Evolutionary conservation across 2,888 invertebrate genomes (phyloP).

Genomic region (Agrotis puta): DNA sequence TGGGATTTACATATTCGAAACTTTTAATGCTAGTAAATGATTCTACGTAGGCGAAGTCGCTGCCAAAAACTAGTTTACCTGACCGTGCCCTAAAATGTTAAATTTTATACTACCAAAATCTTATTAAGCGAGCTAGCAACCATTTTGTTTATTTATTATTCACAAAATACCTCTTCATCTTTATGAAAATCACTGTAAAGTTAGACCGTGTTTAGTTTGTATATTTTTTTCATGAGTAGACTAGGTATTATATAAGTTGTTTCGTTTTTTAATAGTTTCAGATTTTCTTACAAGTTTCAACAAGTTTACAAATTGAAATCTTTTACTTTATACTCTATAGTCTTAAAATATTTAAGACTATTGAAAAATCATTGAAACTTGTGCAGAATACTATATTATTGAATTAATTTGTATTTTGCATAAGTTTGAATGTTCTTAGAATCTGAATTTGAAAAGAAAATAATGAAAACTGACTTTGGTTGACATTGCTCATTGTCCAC

Average conservation of each 20-base stretch:
- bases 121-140: neutral
- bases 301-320: conserved; percentile 19
- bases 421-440: conserved; percentile 22
- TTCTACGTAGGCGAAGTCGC: no score
- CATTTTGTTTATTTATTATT: neutral
- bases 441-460: conserved; percentile 8
- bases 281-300: conserved; percentile 4
- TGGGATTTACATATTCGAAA: no score
- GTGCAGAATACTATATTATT: conserved; percentile 16
- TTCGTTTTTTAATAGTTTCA: neutral
- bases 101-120: no score
- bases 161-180: neutral
- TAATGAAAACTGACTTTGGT: conserved; percentile 8
- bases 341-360: conserved; percentile 16
- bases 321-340: neutral
- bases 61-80: no score
- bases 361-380: conserved; percentile 16
- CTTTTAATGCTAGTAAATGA: no score
- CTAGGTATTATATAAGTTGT: neutral
- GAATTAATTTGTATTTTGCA: conserved; percentile 24
- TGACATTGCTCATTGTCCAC: conserved; percentile 11
- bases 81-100: no score
- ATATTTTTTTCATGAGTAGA: neutral
- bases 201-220: neutral
- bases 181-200: neutral